These are phyloP conservation scores for Dendronephthya gigantea DNA, from an alignment of 64 coral and sea anemone genomes.

Conservation along the genomic window DNA sequence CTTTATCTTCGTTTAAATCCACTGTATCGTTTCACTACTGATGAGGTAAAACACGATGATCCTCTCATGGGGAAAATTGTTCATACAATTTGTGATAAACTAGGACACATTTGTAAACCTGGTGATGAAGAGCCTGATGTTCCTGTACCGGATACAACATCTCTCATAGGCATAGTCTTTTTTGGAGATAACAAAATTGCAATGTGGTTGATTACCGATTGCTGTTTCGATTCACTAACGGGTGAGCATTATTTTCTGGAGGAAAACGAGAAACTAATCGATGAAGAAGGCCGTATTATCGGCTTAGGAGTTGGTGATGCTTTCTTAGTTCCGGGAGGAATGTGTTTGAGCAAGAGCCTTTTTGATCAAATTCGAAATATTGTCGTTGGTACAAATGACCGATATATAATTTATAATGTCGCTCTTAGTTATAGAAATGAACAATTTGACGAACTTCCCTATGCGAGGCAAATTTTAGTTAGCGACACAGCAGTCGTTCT, in stretches of 20 bases:
- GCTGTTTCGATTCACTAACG: too few relatives aligned
- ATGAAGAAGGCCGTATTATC: slow-evolving; percentile 12
- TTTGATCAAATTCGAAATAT: background rate
- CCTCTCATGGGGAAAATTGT: background rate
- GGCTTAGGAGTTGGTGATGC: too few relatives aligned
- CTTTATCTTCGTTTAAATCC: slow-evolving; percentile 3
- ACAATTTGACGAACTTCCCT: background rate
- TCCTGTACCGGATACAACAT: background rate
- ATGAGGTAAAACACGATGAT: background rate
- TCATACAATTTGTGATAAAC: background rate
- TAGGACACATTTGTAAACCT: background rate
- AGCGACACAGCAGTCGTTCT: background rate
- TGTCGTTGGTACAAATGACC: background rate
- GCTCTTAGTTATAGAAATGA: background rate
- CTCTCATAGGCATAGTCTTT: background rate
- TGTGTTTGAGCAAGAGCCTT: background rate
- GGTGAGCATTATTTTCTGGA: too few relatives aligned
- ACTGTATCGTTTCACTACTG: background rate
- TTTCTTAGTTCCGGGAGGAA: background rate
- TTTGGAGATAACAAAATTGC: background rate
- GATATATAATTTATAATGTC: background rate
- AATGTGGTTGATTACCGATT: too few relatives aligned
- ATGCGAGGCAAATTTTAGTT: background rate
- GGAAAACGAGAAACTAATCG: too few relatives aligned
- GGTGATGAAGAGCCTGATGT: background rate